These are phyloP conservation scores for Protophormia terraenovae DNA, from an alignment of 2,888 invertebrate species.

Conservation along the genomic window DNA sequence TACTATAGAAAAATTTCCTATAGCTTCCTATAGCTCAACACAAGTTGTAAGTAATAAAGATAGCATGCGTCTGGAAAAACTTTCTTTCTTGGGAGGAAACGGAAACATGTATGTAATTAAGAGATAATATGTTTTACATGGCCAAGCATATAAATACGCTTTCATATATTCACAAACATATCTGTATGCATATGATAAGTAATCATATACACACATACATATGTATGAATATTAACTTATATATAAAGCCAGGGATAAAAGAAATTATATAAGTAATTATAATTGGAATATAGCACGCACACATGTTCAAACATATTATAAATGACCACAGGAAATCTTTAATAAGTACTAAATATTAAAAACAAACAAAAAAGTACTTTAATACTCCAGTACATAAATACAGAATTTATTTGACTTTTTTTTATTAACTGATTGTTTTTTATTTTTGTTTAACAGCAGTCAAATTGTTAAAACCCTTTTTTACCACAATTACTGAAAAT, in stretches of 20 bases:
- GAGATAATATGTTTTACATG: slow-evolving; percentile 7
- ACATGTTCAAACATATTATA: no score
- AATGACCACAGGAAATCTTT: background rate
- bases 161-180: background rate
- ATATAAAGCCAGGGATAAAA: background rate
- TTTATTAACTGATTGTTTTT: background rate
- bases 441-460: background rate
- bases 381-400: background rate
- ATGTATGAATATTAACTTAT: no score
- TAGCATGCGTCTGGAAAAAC: background rate
- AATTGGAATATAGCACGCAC: background rate
- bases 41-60: background rate
- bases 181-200: background rate
- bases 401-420: background rate
- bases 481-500: background rate
- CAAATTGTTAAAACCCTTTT: slow-evolving; percentile 1
- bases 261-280: no score
- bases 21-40: background rate
- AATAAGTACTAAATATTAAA: background rate
- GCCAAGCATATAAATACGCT: background rate
- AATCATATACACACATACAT: background rate
- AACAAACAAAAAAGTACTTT: background rate
- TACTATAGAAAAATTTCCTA: no score
- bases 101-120: slow-evolving; percentile 20
- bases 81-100: slow-evolving; percentile 10